Base-by-base conservation (phyloP, 2,888 invertebrate species). In the Acrobasis consociella region DNA sequence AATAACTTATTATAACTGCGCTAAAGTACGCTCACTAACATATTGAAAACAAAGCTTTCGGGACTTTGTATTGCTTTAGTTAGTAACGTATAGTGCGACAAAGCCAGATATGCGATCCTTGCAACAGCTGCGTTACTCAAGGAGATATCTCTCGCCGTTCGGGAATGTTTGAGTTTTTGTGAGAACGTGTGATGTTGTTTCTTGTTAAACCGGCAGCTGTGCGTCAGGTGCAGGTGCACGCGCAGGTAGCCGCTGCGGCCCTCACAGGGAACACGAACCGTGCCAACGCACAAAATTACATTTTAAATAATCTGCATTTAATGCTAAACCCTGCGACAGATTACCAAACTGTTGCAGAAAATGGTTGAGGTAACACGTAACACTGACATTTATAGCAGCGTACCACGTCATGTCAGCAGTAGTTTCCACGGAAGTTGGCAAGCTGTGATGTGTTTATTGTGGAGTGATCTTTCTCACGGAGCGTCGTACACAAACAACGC, bases 1-100 rank as follows among this genome's bases (percentile, higher is more conserved):
- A 77, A 78, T 75, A 75, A 76, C 80, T 81, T 81, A 83, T 80
- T 75, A 79, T 81, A 83, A 77, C 78, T 75, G 75, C 69, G 72
- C 59, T 60, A 49, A 49, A 55, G 39, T 55, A 39, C 16, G 39
- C 39, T 39, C 39, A 39, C 39, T 55, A 15, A 55, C 38, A 16
- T 56, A 56, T 42, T 17, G 42, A 13, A 56, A 17, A 56, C 11
- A n/a, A 55, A 56, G 42, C 13, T 46, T 56, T 46, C 42, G 13
- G 13, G 22, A 42, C 17, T 16, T 55, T 42, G 13, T 17, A 46
- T 56, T 46, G 56, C 22, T 31, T 31, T 31, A 46, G 46, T 31
- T 31, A 46, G 46, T n/a, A 46, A n/a, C 46, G 46, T 46, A 10
- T 46, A 13, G 46, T 46, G 11, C n/a, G 46, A n/a, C 46, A 46